Evolutionary conservation across 1,140 invertebrate genomes (phyloP), one percentile per base, ranked within the genome.

Genomic region (Pristionchus pacificus): DNA sequence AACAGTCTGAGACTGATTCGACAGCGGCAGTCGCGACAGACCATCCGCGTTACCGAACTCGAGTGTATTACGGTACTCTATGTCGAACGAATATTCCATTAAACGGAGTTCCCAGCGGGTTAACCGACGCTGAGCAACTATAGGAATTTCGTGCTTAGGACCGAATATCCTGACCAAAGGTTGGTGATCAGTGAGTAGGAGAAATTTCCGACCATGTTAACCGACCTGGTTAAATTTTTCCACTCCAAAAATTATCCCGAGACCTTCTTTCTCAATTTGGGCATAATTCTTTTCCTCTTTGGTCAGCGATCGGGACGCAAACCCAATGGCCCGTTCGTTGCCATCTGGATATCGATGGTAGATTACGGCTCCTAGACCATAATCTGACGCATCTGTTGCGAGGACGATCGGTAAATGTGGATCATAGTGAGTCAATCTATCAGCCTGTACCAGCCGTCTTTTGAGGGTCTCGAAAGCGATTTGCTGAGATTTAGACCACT

Each of bases 201-300:
- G 85, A 70, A 87, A 87, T 28, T 84, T 65, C 19, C 82, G 60
- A 2, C 85, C 86, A 72, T 80, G n/a, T n/a, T n/a, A 86, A 6
- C 87, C 49, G 62, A 84, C 86, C 55, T 85, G 57, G 70, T 85
- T 81, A 76, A 86, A 86, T 66, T 80, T 84, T 64, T 79, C 72
- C 14, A 86, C 75, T 13, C 75, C 85, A 76, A 78, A 87, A 2
- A 87, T 79, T 27, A 88, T 82, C 1, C 84, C 85, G 15, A 87
- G 70, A 0, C 84, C 85, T 74, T 88, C 85, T 68, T 84, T 86
- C 60, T 87, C 84, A 14, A 87, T 85, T 71, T 87, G 84, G 0
- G 80, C 73, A 70, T 87, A 88, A 38, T 84, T 82, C 88, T 14
- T 81, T n/a, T n/a, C n/a, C n/a, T n/a, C n/a, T n/a, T n/a, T n/a